Evolutionary conservation across 2,888 invertebrate genomes (phyloP), one percentile per base, ranked within the genome.

Genomic region (Papilio protenor): DNA sequence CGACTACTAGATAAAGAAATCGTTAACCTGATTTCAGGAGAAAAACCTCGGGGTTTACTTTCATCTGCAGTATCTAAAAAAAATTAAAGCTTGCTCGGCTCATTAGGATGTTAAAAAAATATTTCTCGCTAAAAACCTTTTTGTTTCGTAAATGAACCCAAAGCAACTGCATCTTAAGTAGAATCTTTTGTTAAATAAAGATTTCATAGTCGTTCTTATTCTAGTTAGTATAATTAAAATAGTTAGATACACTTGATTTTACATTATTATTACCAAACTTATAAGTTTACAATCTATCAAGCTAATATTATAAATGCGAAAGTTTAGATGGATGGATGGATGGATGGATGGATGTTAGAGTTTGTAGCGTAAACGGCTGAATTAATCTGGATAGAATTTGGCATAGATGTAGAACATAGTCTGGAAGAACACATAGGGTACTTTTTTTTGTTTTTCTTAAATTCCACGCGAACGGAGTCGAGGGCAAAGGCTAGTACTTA

Each of bases 1-100:
- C 77, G 77, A 70, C 77, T 77, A 57, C 55, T 59, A 77, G 77
- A 77, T 77, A 77, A 77, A 77, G 77, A 73, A 73, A 77, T 77
- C 73, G 73, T 77, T 77, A 77, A 77, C 77, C 77, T 77, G 77
- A 77, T 77, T 77, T 77, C 73, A 69, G 77, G 57, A n/a, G 45
- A 73, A 73, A 72, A 72, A 72, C 59, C 69, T 57, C 73, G 59
- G 76, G 40, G 27, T 70, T 47, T 57, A 77, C 66, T 73, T 77
- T 74, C 73, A 49, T 69, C 69, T 73, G 77, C 77, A 49, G 73
- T 59, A 73, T 74, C 77, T 59, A 69, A 73, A 77, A 76, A 73
- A 75, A 73, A 45, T 4, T 73, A 66, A 77, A 66, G 27, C 14
- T 40, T 55, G 21, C 72, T 55, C 52, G 77, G 55, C 73, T 77